A percentile compares a stretch with the other conserved stretches of the same genome.
Conservation (phyloP, 2,113 vertebrate species). For the Coptodon bakossiorum region DNA sequence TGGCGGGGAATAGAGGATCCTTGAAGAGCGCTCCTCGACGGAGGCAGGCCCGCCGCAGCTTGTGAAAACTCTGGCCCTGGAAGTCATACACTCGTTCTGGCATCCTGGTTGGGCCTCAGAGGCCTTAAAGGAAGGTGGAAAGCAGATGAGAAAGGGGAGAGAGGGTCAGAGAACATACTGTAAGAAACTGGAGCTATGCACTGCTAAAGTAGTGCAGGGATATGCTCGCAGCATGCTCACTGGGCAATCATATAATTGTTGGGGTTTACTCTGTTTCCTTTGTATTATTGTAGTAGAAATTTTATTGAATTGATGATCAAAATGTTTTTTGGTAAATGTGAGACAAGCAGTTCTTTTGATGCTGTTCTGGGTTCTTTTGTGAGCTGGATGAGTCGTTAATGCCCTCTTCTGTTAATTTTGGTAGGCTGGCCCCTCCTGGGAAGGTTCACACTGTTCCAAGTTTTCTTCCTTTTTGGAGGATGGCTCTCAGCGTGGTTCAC, state of each 20-base stretch:
- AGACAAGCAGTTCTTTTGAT: neutral
- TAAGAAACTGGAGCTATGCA: neutral
- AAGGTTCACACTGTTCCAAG: neutral
- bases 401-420: neutral
- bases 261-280: neutral
- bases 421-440: neutral
- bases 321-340: neutral
- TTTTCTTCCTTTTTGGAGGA: neutral
- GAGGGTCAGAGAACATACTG: neutral
- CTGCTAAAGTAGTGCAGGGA: neutral
- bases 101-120: conserved; percentile 26
- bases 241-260: neutral
- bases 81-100: conserved; percentile 55
- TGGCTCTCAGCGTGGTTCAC: neutral
- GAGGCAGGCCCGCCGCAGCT: conserved; percentile 62
- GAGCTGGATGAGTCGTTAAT: neutral
- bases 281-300: neutral
- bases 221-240: neutral
- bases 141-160: neutral
- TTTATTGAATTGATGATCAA: neutral
- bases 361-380: neutral
- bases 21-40: conserved; percentile 66
- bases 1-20: conserved; percentile 72
- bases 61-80: conserved; percentile 70
- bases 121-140: neutral